A percentile compares a stretch with the other conserved stretches of the same genome.
These are phyloP conservation scores for Oceanodroma leucorhoa DNA, from an alignment of 2,797 vertebrate genomes.

Conservation along the genomic window DNA sequence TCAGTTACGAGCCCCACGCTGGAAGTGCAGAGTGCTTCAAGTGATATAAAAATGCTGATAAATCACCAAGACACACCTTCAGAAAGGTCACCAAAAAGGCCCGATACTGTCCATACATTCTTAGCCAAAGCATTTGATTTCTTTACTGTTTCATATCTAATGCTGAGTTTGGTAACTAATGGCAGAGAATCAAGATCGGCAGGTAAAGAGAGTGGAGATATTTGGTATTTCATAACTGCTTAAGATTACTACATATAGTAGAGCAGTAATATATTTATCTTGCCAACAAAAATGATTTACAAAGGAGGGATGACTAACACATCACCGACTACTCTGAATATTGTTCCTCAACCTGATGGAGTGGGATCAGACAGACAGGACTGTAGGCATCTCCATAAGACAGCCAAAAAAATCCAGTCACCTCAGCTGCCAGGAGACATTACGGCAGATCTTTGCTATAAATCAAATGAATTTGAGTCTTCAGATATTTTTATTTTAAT, in stretches of 20 bases:
- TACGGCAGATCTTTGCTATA: neutral
- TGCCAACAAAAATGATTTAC: neutral
- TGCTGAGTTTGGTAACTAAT: rapidly evolving
- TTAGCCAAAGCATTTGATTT: neutral
- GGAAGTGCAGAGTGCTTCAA: neutral
- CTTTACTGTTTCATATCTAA: neutral
- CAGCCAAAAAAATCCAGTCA: neutral
- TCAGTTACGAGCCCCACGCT: neutral
- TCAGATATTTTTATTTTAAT: conserved; percentile 36
- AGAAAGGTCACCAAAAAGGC: neutral
- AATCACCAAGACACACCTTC: neutral
- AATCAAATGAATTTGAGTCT: conserved; percentile 3
- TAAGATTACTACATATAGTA: neutral
- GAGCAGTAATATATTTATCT: neutral
- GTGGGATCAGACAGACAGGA: neutral
- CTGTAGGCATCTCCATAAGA: neutral
- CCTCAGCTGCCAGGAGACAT: neutral
- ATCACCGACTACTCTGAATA: neutral
- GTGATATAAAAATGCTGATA: neutral
- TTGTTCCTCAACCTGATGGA: neutral
- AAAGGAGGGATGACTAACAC: neutral
- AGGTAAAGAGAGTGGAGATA: neutral
- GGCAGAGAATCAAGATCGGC: neutral
- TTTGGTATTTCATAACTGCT: neutral
- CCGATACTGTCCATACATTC: neutral